Evolutionary conservation across 30 jellyfish, hydroid and myxozoan genomes (phyloP), one percentile per base, ranked within the genome.

Genomic region (Aurelia aurita): DNA sequence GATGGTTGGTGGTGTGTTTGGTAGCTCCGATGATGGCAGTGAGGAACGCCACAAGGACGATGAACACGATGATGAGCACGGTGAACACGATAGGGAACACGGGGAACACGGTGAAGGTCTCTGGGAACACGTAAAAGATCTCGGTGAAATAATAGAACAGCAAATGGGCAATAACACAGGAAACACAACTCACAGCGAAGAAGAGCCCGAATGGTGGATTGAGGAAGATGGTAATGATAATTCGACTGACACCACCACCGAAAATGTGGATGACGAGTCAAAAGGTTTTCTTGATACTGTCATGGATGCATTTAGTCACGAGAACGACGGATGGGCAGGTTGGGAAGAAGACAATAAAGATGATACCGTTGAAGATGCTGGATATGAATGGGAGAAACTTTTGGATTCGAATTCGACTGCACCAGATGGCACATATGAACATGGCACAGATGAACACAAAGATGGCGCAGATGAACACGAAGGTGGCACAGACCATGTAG

Each of bases 311-410:
- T 32, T 67, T 23, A 34, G 59, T 19, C 66, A 45, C 8, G 55
- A 12, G 49, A 15, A 63, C 2, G 71, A 27, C 35, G 28, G 20
- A 19, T 53, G 84, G 70, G 34, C 20, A 25, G 84, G 49, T 49
- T 72, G 70, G 71, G 84, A 47, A 2, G 71, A 72, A 12, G 84
- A 53, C 34, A 72, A 53, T 26, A 54, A 47, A 72, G 71, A 72
- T 15, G 84, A 72, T 27, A 49, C 25, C 27, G 14, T 26, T 55
- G 29, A n/a, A 6, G 67, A 55, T 55, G 10, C 19, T 0, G 67
- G 29, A n/a, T 6, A 8, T 55, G 29, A 19, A 5, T n/a, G 29
- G 67, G 29, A 47, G 22, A 16, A 28, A 4, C 31, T 9, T 32
- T 19, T n/a, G 12, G 63, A 69, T 39, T 61, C 32, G 5, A 27